These are phyloP conservation scores for Diarsia rubi DNA, from an alignment of 2,888 invertebrate species.

Conservation along the genomic window DNA sequence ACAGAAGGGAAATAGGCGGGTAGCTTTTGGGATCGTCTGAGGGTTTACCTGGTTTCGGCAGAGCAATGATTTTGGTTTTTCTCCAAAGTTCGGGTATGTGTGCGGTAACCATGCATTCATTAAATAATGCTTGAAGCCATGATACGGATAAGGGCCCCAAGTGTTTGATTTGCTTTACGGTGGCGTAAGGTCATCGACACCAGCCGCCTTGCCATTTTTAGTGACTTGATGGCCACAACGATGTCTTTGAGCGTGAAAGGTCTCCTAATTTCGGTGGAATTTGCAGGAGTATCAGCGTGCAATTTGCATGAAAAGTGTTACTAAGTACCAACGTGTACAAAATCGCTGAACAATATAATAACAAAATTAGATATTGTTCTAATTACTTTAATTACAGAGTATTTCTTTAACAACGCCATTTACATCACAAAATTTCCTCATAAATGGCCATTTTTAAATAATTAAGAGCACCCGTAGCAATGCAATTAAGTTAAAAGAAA, in stretches of 20 bases:
- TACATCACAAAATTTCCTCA: background rate
- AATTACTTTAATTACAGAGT: conserved; percentile 34
- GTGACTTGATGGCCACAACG: too few species aligned
- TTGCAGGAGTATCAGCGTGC: too few species aligned
- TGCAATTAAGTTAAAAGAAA: conserved; percentile 64
- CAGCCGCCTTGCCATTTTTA: background rate
- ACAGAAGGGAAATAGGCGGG: background rate
- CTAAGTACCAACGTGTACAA: conserved; percentile 3
- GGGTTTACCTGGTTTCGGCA: background rate
- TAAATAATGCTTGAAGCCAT: background rate
- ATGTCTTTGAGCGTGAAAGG: too few species aligned
- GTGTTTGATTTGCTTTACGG: background rate
- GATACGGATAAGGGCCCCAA: too few species aligned
- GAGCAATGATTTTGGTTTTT: background rate
- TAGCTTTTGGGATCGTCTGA: background rate
- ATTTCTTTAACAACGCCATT: conserved; percentile 28
- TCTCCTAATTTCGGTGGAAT: too few species aligned
- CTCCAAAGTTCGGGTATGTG: background rate
- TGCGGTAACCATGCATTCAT: background rate
- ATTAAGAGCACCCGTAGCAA: conserved; percentile 38
- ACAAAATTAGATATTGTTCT: background rate
- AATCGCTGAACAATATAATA: background rate
- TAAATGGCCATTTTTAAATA: conserved; percentile 10
- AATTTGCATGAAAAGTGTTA: too few species aligned
- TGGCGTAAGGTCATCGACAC: background rate